These are phyloP conservation scores for Acrocephalus arundinaceus DNA, from an alignment of 2,113 vertebrate genomes.

Conservation along the genomic window DNA sequence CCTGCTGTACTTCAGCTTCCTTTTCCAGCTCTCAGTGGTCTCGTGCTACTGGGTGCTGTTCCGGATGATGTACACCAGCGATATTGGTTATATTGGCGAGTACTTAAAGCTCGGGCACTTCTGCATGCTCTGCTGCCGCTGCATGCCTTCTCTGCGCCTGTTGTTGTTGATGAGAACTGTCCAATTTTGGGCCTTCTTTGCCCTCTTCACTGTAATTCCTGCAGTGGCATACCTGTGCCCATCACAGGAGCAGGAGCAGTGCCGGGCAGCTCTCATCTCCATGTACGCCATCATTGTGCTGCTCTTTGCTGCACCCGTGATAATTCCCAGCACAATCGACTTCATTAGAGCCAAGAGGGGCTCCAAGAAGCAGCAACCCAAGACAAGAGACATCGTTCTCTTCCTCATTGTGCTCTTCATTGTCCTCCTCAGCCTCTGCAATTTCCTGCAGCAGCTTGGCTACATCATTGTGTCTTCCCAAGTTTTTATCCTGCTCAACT, in stretches of 20 bases:
- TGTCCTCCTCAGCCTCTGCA: not conserved
- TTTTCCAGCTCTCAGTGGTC: no score
- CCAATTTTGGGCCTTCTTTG: not conserved
- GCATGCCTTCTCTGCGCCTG: no score
- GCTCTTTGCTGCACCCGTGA: not conserved
- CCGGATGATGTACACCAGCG: no score
- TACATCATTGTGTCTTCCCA: accelerated
- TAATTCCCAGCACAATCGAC: not conserved
- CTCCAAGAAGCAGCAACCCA: accelerated
- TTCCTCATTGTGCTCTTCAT: not conserved
- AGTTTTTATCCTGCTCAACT: not conserved
- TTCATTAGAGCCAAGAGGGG: not conserved
- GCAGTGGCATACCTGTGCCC: slow-evolving; percentile 53
- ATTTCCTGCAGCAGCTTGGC: not conserved
- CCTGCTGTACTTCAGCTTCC: no score
- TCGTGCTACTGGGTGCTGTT: no score
- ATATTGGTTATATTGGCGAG: no score
- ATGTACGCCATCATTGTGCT: not conserved
- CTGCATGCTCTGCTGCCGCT: no score
- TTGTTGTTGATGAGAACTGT: accelerated
- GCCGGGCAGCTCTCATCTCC: not conserved
- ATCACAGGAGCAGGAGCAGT: accelerated
- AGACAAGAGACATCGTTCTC: not conserved
- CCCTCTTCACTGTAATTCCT: not conserved
- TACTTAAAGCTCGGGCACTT: no score